Base-by-base conservation (phyloP, 2,888 invertebrate species). In the Nowickia ferox region DNA sequence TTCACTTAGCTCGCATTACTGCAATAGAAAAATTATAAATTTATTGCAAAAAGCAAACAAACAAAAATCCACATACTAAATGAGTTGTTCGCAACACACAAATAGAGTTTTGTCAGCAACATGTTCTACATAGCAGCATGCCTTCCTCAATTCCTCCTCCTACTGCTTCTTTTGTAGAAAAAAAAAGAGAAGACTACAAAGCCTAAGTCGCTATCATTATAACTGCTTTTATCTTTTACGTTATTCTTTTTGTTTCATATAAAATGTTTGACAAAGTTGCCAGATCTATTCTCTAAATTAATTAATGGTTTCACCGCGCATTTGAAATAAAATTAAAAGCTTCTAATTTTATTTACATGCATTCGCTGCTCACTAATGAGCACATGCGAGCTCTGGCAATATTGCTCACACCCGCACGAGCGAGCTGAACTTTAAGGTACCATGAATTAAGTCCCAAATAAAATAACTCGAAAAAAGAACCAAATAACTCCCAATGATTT, bases 41-140 rank as follows among this genome's bases (percentile, higher is more conserved):
- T 51, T 76, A 42, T 38, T 80, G 17, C 42, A 53, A 65, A 55
- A 0, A n/a, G 9, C 59, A 46, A 71, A 44, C 30, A 57, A 80
- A 63, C 40, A 72, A 61, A 77, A 63, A 44, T 48, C 19, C 53
- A 48, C 68, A 79, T 15, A 80, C 44, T 53, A 51, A 10, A 57
- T 63, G 66, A 80, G 61, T 79, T 59, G 59, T 42, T 71, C 53
- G 72, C 69, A 78, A 71, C 80, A 85, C 51, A 71, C 78, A 85
- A 82, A 78, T 82, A 75, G 57, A 68, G 75, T 82, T 82, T 81
- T 82, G 81, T 77, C 81, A 78, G 81, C 77, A 85, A 74, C 69
- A 79, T 77, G 66, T 75, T 82, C 66, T 71, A 66, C 78, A 75
- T 78, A 59, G 77, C 85, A 81, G 42, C 42, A 2, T 4, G 30